A percentile compares a stretch with the other conserved stretches of the same genome.
These are phyloP conservation scores for Dromas ardeola DNA, from an alignment of 2,113 vertebrate genomes.

Conservation along the genomic window DNA sequence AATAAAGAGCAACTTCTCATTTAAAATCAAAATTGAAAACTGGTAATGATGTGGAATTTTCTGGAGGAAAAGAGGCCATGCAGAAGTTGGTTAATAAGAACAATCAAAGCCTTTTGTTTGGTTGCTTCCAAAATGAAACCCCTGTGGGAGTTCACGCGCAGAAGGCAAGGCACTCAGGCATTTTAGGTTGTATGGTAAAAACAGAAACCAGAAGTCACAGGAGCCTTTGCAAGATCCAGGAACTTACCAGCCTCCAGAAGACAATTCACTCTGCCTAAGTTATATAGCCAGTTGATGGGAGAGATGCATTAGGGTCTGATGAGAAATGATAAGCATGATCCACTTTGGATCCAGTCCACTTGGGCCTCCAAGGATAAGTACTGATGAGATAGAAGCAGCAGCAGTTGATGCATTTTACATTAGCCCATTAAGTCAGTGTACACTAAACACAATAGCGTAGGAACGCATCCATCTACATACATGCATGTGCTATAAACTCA, in stretches of 20 bases:
- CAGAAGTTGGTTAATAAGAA: neutral
- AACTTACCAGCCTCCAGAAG: neutral
- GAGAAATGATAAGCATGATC: neutral
- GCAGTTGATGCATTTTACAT: neutral
- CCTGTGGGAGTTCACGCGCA: neutral
- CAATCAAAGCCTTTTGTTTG: neutral
- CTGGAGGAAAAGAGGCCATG: neutral
- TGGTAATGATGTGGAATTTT: neutral
- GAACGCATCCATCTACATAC: neutral
- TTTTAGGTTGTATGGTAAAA: neutral
- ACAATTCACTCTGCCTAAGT: neutral
- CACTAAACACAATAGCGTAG: neutral
- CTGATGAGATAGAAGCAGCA: neutral
- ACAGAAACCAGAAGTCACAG: neutral
- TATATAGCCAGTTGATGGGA: neutral
- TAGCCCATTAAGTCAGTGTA: neutral
- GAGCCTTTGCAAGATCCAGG: neutral
- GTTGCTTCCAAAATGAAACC: neutral
- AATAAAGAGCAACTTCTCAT: neutral
- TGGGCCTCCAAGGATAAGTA: neutral
- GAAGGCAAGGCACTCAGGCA: neutral
- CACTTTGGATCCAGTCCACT: neutral
- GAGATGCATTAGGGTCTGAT: neutral
- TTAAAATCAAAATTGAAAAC: neutral
- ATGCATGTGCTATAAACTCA: neutral